These are phyloP conservation scores for Theodoxus fluviatilis DNA, from an alignment of 2,888 invertebrate species.

Conservation along the genomic window DNA sequence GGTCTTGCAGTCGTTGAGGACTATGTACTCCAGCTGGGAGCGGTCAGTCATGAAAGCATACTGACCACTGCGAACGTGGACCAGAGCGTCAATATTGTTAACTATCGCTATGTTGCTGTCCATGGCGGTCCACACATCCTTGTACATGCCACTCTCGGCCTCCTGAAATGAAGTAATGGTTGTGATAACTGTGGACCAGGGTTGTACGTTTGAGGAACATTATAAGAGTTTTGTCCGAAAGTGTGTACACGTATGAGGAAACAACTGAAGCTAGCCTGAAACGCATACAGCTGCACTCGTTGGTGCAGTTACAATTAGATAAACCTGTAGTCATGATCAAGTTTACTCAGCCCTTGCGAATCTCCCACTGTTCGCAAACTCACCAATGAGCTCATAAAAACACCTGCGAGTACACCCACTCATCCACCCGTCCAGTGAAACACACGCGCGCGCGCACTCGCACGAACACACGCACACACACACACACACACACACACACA, in stretches of 20 bases:
- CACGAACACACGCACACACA: neutral
- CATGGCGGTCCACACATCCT: conserved; percentile 37
- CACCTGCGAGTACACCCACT: too few relatives aligned
- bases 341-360: neutral
- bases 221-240: neutral
- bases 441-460: neutral
- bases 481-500: conserved; percentile 13
- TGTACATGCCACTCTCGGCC: conserved; percentile 36
- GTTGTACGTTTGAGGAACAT: too few relatives aligned
- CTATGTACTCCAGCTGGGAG: conserved; percentile 36
- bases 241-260: neutral
- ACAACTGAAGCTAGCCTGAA: neutral
- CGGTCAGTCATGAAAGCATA: conserved; percentile 41
- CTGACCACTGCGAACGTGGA: conserved; percentile 28
- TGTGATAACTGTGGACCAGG: neutral
- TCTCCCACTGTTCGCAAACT: neutral
- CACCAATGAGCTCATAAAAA: too few relatives aligned
- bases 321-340: neutral
- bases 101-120: conserved; percentile 31
- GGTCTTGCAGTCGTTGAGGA: conserved; percentile 34
- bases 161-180: conserved; percentile 30
- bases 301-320: neutral
- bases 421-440: neutral
- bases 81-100: conserved; percentile 35
- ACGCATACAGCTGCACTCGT: neutral